Evolutionary conservation across 2,797 vertebrate genomes (phyloP), one percentile per base, ranked within the genome.

Genomic region (Bovichtus diacanthus): DNA sequence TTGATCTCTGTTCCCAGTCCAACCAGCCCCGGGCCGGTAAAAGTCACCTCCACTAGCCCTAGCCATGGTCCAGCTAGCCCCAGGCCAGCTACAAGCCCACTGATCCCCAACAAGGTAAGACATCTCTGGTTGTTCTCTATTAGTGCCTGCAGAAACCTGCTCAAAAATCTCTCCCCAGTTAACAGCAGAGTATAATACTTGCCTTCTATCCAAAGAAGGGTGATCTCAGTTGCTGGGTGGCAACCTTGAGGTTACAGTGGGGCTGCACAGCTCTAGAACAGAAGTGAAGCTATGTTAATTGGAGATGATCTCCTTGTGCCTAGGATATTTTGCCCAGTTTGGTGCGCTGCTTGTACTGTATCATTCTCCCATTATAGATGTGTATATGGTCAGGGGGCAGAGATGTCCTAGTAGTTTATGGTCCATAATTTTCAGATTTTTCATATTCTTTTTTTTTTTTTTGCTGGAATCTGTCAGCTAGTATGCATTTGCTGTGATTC

Each of bases 91-190:
- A 59, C 67, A 1, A 70, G 59, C 61, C 85, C 83, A 13, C 76
- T 74, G 68, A 77, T 80, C 46, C 77, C 85, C 43, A 84, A 55
- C 75, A 93, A 91, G 90, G 93, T 93, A 91, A 77, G 80, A 64
- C 74, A 60, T 60, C 29, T 59, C 18, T 59, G 10, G 10, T 50
- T 67, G 4, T 81, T 74, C 73, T 61, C 13, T 34, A 34, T 34
- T 31, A 34, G 31, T 6, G 27, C 16, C n/a, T 3, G 3, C 16
- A 50, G 16, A 71, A 72, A 65, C 21, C 39, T 53, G 15, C 29
- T 2, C 11, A 27, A 25, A 76, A 39, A 27, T 47, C 41, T 51
- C 27, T 64, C 13, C 50, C n/a, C 2, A 10, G 31, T 36, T 50
- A n/a, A 70, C 6, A 46, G 25, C 49, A n/a, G 34, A 49, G 25